Conservation (phyloP, 2,113 vertebrate species). For the Hemibagrus wyckioides region DNA sequence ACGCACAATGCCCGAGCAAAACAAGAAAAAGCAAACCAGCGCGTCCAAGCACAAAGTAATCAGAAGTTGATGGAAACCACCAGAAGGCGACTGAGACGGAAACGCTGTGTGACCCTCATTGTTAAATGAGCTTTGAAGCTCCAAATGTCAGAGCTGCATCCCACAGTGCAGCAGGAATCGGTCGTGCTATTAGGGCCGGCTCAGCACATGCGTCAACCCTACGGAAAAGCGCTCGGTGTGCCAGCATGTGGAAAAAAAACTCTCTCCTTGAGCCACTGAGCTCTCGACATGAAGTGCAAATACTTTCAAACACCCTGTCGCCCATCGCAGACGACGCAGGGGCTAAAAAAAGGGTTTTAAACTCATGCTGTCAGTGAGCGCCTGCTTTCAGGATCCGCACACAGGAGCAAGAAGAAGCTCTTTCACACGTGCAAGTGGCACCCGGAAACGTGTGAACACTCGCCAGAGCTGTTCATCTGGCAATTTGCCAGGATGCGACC, state of each 20-base stretch:
- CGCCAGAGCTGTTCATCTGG: neutral
- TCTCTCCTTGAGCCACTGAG: conserved; percentile 29
- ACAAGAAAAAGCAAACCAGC: conserved; percentile 26
- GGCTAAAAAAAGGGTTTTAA: neutral
- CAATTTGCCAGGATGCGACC: neutral
- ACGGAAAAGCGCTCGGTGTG: conserved; percentile 24
- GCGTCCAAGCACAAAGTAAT: conserved; percentile 35
- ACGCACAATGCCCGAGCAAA: neutral
- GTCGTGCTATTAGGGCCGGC: conserved; percentile 11
- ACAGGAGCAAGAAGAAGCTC: neutral
- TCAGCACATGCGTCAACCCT: neutral
- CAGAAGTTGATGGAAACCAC: conserved; percentile 24
- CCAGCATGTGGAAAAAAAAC: neutral
- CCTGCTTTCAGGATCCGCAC: neutral
- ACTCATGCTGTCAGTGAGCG: neutral
- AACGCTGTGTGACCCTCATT: conserved; percentile 36
- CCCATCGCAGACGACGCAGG: neutral
- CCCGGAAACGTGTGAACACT: neutral
- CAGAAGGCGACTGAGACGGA: conserved; percentile 27
- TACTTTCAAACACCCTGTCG: conserved; percentile 14
- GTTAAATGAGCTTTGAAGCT: conserved; percentile 53
- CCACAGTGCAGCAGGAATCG: conserved; percentile 25
- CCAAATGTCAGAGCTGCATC: conserved; percentile 43
- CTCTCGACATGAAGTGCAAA: conserved; percentile 21
- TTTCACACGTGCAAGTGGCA: neutral